A percentile compares a stretch with the other conserved stretches of the same genome.
Conservation (phyloP, 2,797 vertebrate genomes). For the Silurus aristotelis region DNA sequence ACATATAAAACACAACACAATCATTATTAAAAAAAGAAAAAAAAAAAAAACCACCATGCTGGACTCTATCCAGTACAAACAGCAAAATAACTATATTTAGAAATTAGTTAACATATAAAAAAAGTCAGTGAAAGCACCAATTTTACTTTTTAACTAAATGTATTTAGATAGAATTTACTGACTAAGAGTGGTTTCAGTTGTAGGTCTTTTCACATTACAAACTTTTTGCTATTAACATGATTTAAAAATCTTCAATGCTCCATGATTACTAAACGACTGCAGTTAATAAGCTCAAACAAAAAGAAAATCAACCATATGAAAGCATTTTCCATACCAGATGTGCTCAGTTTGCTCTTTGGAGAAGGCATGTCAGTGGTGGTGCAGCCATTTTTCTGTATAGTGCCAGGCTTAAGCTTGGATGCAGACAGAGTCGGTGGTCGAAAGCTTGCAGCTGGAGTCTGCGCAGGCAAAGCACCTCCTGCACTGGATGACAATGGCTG, state of each 20-base stretch:
- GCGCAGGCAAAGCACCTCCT: conserved; percentile 45
- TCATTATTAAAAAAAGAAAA: too few species aligned
- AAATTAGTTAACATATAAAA: not conserved
- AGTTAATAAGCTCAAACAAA: not conserved
- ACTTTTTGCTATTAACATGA: too few species aligned
- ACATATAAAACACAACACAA: too few species aligned
- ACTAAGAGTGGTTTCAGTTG: not conserved
- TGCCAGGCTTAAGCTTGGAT: conserved; percentile 55
- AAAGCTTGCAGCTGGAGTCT: conserved; percentile 53
- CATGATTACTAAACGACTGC: not conserved
- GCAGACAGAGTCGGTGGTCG: conserved; percentile 51
- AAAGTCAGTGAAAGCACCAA: not conserved
- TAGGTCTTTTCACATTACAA: not conserved
- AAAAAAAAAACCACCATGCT: not conserved
- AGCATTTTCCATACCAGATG: conserved; percentile 44
- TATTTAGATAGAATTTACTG: not conserved
- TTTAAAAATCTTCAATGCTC: not conserved
- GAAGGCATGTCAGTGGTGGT: conserved; percentile 32
- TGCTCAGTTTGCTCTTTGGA: conserved; percentile 40
- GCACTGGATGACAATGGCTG: conserved; percentile 48
- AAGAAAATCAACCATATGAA: not conserved
- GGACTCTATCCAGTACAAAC: not conserved
- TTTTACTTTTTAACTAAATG: not conserved
- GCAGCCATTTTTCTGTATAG: conserved; percentile 49
- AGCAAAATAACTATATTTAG: not conserved